Conservation (phyloP, 2,888 invertebrate species). For the Papilio protenor region DNA sequence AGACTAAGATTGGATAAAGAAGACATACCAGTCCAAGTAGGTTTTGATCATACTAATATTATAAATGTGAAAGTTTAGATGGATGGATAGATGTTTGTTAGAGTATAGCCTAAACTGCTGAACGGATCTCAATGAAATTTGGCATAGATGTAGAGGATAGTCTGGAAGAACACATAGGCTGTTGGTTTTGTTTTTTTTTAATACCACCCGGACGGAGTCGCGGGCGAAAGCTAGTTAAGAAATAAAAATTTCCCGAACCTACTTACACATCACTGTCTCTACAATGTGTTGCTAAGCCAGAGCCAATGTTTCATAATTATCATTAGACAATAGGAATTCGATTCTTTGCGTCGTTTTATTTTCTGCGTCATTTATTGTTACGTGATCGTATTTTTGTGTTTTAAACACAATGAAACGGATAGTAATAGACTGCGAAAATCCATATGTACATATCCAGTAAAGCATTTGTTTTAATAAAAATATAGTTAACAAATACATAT, state of each 20-base stretch:
- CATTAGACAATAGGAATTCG: slow-evolving; percentile 15
- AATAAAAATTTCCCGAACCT: background rate
- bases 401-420: slow-evolving; percentile 5
- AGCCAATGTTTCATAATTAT: background rate
- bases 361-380: slow-evolving; percentile 19
- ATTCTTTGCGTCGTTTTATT: slow-evolving; percentile 5
- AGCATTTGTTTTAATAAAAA: background rate
- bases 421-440: background rate
- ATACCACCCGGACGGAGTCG: no score
- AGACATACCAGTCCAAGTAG: background rate
- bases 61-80: no score
- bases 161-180: no score
- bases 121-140: no score
- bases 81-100: no score
- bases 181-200: no score
- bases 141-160: no score
- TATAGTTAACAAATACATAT: no score
- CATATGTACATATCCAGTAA: background rate
- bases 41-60: background rate
- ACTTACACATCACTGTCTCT: background rate
- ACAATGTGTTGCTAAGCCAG: background rate
- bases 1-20: background rate
- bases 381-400: slow-evolving; percentile 10
- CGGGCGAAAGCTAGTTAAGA: background rate
- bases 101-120: no score